Percentiles rank a stretch among this genome's conserved stretches.
phyloP scores from a whole-genome alignment of 2,888 invertebrate genomes.

The Stenodema calcarata region DNA sequence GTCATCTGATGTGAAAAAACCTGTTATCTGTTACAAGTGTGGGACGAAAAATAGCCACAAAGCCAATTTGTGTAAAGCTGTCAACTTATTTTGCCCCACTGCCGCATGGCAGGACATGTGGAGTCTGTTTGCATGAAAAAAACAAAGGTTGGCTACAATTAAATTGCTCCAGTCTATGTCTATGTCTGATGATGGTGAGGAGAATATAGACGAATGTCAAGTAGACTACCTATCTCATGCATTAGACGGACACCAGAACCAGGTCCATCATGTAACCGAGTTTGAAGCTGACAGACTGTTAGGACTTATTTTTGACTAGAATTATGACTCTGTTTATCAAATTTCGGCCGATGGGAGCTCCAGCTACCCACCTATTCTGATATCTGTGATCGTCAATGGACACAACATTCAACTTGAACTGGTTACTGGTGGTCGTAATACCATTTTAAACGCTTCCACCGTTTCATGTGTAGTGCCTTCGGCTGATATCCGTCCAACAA shows the following conservation, averaged over 20 bases:
- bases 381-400: background rate
- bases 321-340: background rate
- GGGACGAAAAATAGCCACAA: constrained; percentile 1
- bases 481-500: background rate
- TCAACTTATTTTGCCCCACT: background rate
- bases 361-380: constrained; percentile 11
- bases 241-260: background rate
- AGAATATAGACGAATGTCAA: background rate
- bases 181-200: background rate
- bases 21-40: background rate
- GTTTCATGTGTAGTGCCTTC: background rate
- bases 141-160: background rate
- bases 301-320: background rate
- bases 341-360: background rate
- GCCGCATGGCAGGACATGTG: background rate
- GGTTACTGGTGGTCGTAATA: background rate
- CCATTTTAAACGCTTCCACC: background rate
- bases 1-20: background rate
- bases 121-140: constrained; percentile 1
- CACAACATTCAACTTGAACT: background rate
- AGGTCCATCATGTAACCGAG: background rate
- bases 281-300: background rate
- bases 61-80: background rate
- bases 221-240: background rate
- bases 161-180: background rate